A percentile compares a stretch with the other conserved stretches of the same genome.
Evolutionary conservation across 2,113 vertebrate species (phyloP).

Genomic region (Rhynchopsitta pachyrhyncha): DNA sequence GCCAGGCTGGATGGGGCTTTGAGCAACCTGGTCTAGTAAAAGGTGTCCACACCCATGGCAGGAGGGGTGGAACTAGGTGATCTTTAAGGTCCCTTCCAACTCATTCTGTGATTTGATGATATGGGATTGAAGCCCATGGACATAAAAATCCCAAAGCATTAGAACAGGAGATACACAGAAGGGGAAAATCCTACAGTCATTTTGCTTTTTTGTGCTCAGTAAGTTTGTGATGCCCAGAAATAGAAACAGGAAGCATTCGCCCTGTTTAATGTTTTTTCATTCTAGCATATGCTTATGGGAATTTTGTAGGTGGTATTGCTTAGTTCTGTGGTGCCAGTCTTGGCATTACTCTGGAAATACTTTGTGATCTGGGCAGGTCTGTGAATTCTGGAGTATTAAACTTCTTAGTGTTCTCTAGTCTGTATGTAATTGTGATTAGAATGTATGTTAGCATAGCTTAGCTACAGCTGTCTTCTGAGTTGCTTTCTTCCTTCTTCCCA

Average conservation of each 20-base stretch:
- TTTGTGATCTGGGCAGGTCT: neutral
- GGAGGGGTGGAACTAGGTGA: neutral
- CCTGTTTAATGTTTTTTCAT: neutral
- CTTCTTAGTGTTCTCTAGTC: rapidly evolving
- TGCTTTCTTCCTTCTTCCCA: neutral
- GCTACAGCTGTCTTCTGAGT: neutral
- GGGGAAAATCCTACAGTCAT: neutral
- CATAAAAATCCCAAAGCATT: neutral
- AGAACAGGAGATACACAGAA: neutral
- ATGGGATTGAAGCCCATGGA: neutral
- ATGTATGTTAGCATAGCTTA: neutral
- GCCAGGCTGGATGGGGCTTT: neutral
- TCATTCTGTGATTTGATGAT: neutral
- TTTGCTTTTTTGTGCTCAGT: neutral
- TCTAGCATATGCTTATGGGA: neutral
- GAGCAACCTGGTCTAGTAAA: neutral
- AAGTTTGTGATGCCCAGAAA: neutral
- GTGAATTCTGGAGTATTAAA: neutral
- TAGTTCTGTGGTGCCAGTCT: neutral
- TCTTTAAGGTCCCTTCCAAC: neutral
- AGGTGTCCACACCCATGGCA: neutral
- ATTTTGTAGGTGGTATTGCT: neutral
- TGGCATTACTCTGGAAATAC: neutral
- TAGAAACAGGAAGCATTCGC: neutral
- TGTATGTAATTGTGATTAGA: neutral